Evolutionary conservation across 53 echinoderm and acorn worm genomes (phyloP), one percentile per base, ranked within the genome.

Genomic region (Crossaster papposus): DNA sequence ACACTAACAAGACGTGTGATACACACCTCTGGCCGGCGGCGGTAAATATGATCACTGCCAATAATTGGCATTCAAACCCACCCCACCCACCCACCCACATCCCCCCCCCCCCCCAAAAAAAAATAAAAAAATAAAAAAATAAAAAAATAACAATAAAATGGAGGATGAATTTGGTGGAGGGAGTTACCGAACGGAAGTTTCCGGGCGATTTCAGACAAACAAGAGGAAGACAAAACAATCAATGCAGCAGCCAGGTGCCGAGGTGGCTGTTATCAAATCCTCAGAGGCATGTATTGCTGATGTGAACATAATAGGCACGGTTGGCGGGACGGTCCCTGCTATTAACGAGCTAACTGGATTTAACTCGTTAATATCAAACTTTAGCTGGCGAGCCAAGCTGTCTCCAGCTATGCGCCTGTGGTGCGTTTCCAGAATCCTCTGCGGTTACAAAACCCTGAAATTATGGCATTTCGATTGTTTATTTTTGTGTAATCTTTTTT

Each of bases 71-170:
- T 72, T 85, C 72, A 85, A 44, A 72, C 72, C 52, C 72, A n/a
- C n/a, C n/a, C n/a, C n/a, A n/a, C n/a, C n/a, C n/a, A n/a, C n/a
- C n/a, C n/a, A n/a, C n/a, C n/a, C n/a, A n/a, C n/a, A n/a, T n/a
- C n/a, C n/a, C n/a, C n/a, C n/a, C n/a, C n/a, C n/a, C n/a, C n/a
- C n/a, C n/a, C n/a, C n/a, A n/a, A n/a, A n/a, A n/a, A n/a, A n/a
- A n/a, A n/a, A n/a, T n/a, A n/a, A n/a, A n/a, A n/a, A n/a, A n/a
- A n/a, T n/a, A n/a, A n/a, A n/a, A n/a, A n/a, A n/a, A n/a, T n/a
- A n/a, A n/a, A n/a, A n/a, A n/a, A n/a, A n/a, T n/a, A n/a, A n/a
- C 72, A 85, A 85, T 85, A 51, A 85, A 85, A 78, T 72, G 68
- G 52, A 72, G 52, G 54, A 29, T 65, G 28, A 65, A 83, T 83